Percentiles rank a stretch among this genome's conserved stretches.
phyloP scores from a whole-genome alignment of 1,140 invertebrate species.

The Anadara kagoshimensis region DNA sequence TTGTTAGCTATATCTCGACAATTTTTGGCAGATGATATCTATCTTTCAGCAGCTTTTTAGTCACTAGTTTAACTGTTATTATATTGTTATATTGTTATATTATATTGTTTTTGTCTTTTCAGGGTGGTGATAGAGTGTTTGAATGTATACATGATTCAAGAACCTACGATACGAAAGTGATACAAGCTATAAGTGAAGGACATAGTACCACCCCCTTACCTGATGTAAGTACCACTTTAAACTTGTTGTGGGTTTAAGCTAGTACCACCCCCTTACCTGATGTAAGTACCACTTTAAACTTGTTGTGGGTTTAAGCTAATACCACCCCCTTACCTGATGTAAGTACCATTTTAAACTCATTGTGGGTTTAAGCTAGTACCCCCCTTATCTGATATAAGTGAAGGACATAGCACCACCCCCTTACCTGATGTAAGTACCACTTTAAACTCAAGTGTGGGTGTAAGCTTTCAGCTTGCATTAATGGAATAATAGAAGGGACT shows the following conservation, averaged over 20 bases:
- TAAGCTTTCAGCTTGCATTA: no score
- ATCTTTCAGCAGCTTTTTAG: no score
- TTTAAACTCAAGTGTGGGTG: no score
- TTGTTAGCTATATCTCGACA: no score
- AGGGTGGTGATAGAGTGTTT: constrained; percentile 77
- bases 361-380: no score
- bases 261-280: constrained; percentile 38
- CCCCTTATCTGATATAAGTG: constrained; percentile 40
- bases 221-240: constrained; percentile 23
- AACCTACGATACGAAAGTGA: constrained; percentile 74
- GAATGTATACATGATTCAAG: constrained; percentile 82
- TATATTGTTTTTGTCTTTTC: neutral
- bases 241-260: no score
- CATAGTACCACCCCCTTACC: constrained; percentile 36
- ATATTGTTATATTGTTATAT: no score
- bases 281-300: constrained; percentile 19
- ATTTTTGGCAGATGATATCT: no score
- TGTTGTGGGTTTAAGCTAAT: no score
- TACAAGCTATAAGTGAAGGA: constrained; percentile 54
- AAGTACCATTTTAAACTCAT: constrained; percentile 14
- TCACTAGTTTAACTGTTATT: no score
- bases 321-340: constrained; percentile 40
- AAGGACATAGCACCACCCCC: no score
- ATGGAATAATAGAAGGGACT: no score
- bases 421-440: constrained; percentile 35